Evolutionary conservation across 2,113 vertebrate species (phyloP).

Genomic region (Plecotus auritus): DNA sequence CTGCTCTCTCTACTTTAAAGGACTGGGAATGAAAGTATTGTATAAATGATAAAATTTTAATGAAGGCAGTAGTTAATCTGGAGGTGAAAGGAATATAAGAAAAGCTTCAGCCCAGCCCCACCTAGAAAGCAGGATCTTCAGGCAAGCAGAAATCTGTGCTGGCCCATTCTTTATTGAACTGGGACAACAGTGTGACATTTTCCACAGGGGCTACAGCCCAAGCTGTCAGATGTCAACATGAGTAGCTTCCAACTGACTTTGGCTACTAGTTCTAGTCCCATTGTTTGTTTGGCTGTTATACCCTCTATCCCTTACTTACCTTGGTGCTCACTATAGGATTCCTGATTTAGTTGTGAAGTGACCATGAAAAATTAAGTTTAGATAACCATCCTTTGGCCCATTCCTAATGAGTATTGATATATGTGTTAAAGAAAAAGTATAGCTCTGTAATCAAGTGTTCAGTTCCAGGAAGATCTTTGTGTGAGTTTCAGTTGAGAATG

Average conservation of each 20-base stretch:
- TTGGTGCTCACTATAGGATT: background rate
- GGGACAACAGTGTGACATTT: background rate
- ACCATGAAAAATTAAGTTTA: background rate
- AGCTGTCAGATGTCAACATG: background rate
- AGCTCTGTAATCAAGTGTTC: conserved; percentile 26
- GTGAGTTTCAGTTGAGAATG: conserved; percentile 25
- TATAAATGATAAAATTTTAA: background rate
- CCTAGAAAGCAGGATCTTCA: background rate
- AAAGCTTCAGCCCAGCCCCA: background rate
- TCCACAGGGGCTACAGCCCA: background rate
- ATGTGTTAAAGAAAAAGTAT: conserved; percentile 30
- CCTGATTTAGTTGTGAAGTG: background rate
- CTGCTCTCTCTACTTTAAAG: background rate
- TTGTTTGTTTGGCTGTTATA: background rate
- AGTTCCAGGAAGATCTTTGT: conserved; percentile 32
- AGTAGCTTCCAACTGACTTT: background rate
- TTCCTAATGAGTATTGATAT: background rate
- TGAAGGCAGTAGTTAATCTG: background rate
- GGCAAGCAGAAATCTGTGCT: background rate
- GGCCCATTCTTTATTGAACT: background rate
- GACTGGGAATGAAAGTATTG: background rate
- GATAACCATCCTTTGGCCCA: background rate
- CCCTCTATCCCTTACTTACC: background rate
- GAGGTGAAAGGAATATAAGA: background rate
- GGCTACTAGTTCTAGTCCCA: background rate